A percentile compares a stretch with the other conserved stretches of the same genome.
phyloP scores from a whole-genome alignment of 2,113 vertebrate genomes.

The Baryphthengus martii region DNA sequence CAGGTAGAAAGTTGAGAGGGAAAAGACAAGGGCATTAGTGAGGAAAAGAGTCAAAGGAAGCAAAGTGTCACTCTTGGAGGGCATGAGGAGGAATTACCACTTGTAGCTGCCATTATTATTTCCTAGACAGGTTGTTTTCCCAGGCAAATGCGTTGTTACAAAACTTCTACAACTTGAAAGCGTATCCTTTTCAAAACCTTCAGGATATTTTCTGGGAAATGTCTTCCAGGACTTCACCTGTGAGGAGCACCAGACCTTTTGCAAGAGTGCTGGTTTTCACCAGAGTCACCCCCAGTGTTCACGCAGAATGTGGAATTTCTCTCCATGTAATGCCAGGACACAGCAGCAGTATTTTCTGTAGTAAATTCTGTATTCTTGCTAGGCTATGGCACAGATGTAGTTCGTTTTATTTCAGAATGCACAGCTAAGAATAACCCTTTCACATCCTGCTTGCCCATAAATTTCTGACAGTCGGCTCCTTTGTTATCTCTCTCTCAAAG shows the following conservation, averaged over 20 bases:
- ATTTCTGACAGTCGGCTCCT: slow-evolving; percentile 2
- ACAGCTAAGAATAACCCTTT: not conserved
- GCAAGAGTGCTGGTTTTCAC: not conserved
- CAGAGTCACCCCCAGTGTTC: accelerated
- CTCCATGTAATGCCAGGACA: not conserved
- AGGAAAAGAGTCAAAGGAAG: not conserved
- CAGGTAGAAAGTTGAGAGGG: not conserved
- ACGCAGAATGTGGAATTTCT: not conserved
- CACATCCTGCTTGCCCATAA: not conserved
- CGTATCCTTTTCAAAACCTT: not conserved
- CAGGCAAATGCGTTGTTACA: not conserved
- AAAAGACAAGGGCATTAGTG: not conserved
- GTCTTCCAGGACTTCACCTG: not conserved
- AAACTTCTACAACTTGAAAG: not conserved
- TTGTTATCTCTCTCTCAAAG: not conserved
- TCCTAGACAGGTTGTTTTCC: not conserved
- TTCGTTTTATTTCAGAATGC: not conserved
- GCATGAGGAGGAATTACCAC: not conserved
- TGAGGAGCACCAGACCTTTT: not conserved
- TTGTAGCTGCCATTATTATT: not conserved
- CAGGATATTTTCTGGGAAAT: not conserved
- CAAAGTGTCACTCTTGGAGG: not conserved
- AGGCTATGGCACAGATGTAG: not conserved
- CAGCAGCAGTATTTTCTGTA: not conserved
- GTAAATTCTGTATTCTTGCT: not conserved